Conservation (phyloP, 2,888 invertebrate species). For the Epirrhoe tristata region DNA sequence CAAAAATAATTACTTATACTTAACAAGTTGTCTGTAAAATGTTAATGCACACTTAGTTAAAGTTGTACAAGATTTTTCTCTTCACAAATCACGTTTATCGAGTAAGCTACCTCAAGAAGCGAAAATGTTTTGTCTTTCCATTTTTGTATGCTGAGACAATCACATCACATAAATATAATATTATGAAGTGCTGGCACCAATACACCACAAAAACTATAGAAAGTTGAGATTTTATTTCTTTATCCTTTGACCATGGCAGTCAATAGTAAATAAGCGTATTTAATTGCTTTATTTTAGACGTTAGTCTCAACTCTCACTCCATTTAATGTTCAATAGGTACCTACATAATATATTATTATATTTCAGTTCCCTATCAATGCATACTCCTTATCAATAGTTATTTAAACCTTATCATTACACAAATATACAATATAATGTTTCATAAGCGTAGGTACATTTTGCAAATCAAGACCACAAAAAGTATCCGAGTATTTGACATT, state of each 20-base stretch:
- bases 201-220: not conserved
- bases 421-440: not conserved
- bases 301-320: not conserved
- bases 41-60: not conserved
- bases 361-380: not conserved
- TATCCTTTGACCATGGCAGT: not conserved
- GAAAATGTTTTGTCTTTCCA: not conserved
- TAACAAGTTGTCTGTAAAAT: not conserved
- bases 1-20: not conserved
- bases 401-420: not conserved
- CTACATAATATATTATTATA: not conserved
- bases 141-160: not conserved
- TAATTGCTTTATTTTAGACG: slow-evolving; percentile 4
- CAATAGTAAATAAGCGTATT: slow-evolving; percentile 17
- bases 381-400: not conserved
- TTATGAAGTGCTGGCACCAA: not conserved
- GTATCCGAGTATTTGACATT: too few relatives aligned
- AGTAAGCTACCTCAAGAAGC: not conserved
- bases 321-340: not conserved
- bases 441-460: not conserved
- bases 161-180: not conserved
- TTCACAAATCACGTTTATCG: not conserved
- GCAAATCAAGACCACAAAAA: not conserved
- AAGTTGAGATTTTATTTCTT: not conserved
- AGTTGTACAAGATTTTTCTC: not conserved